Evolutionary conservation across 2,888 invertebrate species (phyloP), one percentile per base, ranked within the genome.

Genomic region (Spilosoma lubricipeda): DNA sequence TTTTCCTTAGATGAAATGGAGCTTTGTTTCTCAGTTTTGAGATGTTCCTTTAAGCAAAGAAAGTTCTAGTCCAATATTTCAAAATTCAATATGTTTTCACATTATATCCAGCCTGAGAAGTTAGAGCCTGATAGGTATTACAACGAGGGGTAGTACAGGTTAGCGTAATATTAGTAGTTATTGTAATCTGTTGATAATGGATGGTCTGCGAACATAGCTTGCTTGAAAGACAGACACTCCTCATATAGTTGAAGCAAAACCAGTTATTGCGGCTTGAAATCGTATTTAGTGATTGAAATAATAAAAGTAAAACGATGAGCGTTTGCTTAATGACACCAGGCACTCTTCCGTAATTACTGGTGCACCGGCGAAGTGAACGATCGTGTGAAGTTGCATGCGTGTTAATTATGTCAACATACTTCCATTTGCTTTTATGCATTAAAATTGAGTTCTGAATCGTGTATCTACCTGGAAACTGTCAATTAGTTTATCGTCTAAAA

Each of bases 351-450:
- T 69, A 56, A 39, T 39, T 39, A 39, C 59, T 23, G n/a, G 9
- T 8, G 36, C 36, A 36, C 5, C 36, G 36, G 0, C 33, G 11
- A 45, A 45, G 48, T 45, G 39, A 48, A 15, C 39, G 56, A 39
- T 56, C 56, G 39, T 48, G 27, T 59, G 23, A 48, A 52, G 23
- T 68, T 69, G 56, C 56, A 59, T 69, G 39, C n/a, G 7, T n/a
- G 56, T 18, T 18, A 30, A 64, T 59, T 27, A 30, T 69, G 67
- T 67, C 20, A 56, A 59, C n/a, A n/a, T 39, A 36, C 69, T 69
- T n/a, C 52, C 69, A 20, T 36, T 3, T 36, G 36, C 36, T 8
- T 36, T 4, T 36, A 36, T 36, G 7, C 8, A 36, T 36, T 56
- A n/a, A n/a, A 56, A n/a, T 56, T 9, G 36, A 36, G 36, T 36